Evolutionary conservation across 2,797 vertebrate species (phyloP).

Genomic region (Centropyge bicolor): DNA sequence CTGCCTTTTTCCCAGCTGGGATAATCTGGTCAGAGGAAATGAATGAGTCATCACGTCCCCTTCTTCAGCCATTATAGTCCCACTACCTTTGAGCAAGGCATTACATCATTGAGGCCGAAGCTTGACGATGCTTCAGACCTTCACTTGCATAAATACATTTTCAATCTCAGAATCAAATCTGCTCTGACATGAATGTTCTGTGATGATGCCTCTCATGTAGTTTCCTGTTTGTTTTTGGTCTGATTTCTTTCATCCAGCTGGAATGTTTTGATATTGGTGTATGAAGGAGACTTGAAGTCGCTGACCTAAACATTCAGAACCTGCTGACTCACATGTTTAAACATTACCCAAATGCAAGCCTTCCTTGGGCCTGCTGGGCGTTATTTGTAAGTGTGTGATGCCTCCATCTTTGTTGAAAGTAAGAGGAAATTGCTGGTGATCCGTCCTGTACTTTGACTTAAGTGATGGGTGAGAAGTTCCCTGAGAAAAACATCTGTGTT

Average conservation of each 20-base stretch:
- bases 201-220: background rate
- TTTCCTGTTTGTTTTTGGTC: background rate
- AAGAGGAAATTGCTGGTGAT: background rate
- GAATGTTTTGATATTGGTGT: slow-evolving; percentile 12
- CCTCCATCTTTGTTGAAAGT: background rate
- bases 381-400: background rate
- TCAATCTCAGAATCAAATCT: background rate
- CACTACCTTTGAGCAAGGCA: background rate
- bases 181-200: background rate
- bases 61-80: background rate
- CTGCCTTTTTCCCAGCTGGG: background rate
- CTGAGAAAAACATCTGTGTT: background rate
- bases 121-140: background rate
- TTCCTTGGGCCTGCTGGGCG: background rate
- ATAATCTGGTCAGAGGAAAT: background rate
- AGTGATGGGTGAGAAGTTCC: background rate
- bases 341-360: background rate
- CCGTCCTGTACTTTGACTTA: background rate
- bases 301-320: slow-evolving; percentile 19
- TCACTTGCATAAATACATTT: background rate
- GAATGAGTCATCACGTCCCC: background rate
- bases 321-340: slow-evolving; percentile 22
- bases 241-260: slow-evolving; percentile 14
- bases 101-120: background rate
- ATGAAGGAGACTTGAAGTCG: slow-evolving; percentile 6